Percentiles rank a stretch among this genome's conserved stretches.
These are phyloP conservation scores for Pollenia griseotomentosa DNA, from an alignment of 2,888 invertebrate genomes.

Conservation along the genomic window DNA sequence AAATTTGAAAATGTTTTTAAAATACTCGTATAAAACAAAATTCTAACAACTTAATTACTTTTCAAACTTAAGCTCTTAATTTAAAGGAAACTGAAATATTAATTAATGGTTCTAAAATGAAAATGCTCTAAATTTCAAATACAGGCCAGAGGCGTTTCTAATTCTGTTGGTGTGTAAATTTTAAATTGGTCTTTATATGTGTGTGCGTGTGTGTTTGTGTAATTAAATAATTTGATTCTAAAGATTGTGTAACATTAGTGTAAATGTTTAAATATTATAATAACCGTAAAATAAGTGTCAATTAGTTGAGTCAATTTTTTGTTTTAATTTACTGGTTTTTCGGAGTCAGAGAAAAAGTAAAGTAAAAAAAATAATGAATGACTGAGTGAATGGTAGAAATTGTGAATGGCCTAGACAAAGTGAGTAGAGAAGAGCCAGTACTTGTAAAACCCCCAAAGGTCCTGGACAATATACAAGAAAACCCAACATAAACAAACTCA, in stretches of 20 bases:
- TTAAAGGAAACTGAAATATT: slow-evolving; percentile 57
- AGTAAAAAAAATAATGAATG: slow-evolving; percentile 10
- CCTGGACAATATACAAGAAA: slow-evolving; percentile 20
- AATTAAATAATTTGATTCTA: slow-evolving; percentile 21
- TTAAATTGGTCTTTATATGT: too few relatives aligned
- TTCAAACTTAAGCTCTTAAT: slow-evolving; percentile 46
- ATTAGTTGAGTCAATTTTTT: slow-evolving; percentile 65
- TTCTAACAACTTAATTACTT: slow-evolving; percentile 50
- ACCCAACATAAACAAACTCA: slow-evolving; percentile 35
- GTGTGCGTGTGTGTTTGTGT: not conserved
- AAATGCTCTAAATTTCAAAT: slow-evolving; percentile 24
- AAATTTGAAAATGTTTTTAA: too few relatives aligned
- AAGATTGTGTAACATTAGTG: slow-evolving; percentile 25
- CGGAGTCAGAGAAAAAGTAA: not conserved
- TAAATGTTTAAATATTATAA: slow-evolving; percentile 60
- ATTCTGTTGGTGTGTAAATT: not conserved
- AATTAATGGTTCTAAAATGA: slow-evolving; percentile 39
- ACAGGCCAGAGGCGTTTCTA: not conserved
- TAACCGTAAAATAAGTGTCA: slow-evolving; percentile 72
- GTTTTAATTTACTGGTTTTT: not conserved
- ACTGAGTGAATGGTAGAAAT: slow-evolving; percentile 10
- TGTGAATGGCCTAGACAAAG: slow-evolving; percentile 22
- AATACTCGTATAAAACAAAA: not conserved
- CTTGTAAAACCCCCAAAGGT: slow-evolving; percentile 55
- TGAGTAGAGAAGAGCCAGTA: not conserved